Base-by-base conservation (phyloP, 2,113 vertebrate genomes). In the Microtus montanus region DNA sequence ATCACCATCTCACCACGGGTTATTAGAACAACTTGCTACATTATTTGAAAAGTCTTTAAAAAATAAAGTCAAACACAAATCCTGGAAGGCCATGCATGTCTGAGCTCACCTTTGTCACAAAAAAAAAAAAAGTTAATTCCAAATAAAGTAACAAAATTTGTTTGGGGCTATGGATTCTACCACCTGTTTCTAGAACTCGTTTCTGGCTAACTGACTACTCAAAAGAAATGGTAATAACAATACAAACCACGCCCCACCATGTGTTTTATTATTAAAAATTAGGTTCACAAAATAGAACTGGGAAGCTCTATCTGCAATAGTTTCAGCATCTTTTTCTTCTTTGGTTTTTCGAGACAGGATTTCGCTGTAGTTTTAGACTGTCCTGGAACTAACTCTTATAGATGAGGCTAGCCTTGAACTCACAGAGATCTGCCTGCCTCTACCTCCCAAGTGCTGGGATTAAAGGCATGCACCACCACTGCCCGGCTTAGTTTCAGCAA, bases 21-120 rank as follows among this genome's bases (percentile, higher is more conserved):
- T 89, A 74, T 33, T 87, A 4, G n/a, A 73, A 73, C 70, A 13
- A 73, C 61, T 66, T 26, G 49, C 6, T 64, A 11, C 54, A 79
- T 61, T 77, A 82, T 86, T 70, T 94, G 73, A 90, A 96, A 82
- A 14, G 10, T 44, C 41, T 61, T 85, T 63, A 89, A n/a, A 77
- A 88, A 88, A 88, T 91, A 78, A 93, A 87, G 61, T 49, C 35
- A 92, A 94, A 86, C n/a, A 54, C 19, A 87, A 44, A 84, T 85
- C 54, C 26, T 71, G 64, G 35, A 66, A 80, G 85, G 33, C 2
- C 79, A 33, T 73, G 12, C 33, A 35, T 63, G 38, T 63, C 75
- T 78, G 63, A 38, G 12, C 41, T 90, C 47, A 47, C 54, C 22
- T 94, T 94, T n/a, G 14, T 33, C 74, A 13, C 17, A 89, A 75